Conservation (phyloP, 2,888 invertebrate genomes). For the Volucella inflata region DNA sequence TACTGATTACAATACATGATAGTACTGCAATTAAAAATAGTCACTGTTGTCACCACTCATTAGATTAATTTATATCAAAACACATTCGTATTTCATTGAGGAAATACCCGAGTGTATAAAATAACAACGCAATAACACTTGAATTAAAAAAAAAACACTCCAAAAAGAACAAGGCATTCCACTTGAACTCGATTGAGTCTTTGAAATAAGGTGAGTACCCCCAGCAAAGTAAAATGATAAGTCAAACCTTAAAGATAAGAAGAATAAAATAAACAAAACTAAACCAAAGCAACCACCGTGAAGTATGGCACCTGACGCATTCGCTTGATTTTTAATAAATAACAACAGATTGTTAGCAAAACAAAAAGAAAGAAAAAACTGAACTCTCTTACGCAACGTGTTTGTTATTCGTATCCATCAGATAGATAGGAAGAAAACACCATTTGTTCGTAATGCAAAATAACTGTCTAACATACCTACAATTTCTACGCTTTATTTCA, state of each 20-base stretch:
- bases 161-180: not conserved
- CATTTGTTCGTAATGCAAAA: not conserved
- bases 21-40: too few species aligned
- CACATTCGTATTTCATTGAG: too few species aligned
- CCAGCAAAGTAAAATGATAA: constrained; percentile 44
- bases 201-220: constrained; percentile 25
- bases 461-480: not conserved
- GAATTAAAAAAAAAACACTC: not conserved
- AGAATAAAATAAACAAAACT: not conserved
- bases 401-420: too few species aligned
- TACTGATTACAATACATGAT: too few species aligned
- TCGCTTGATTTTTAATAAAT: constrained; percentile 6
- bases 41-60: too few species aligned
- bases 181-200: constrained; percentile 9
- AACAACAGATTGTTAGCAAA: not conserved
- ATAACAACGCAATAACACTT: constrained; percentile 16
- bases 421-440: not conserved
- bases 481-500: not conserved
- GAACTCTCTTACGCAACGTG: too few species aligned
- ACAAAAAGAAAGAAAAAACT: too few species aligned
- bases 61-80: too few species aligned
- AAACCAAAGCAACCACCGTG: not conserved
- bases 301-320: constrained; percentile 15
- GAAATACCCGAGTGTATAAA: not conserved
- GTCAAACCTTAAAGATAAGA: constrained; percentile 12